Base-by-base conservation (phyloP, 2,113 vertebrate species). In the Sapajus apella region DNA sequence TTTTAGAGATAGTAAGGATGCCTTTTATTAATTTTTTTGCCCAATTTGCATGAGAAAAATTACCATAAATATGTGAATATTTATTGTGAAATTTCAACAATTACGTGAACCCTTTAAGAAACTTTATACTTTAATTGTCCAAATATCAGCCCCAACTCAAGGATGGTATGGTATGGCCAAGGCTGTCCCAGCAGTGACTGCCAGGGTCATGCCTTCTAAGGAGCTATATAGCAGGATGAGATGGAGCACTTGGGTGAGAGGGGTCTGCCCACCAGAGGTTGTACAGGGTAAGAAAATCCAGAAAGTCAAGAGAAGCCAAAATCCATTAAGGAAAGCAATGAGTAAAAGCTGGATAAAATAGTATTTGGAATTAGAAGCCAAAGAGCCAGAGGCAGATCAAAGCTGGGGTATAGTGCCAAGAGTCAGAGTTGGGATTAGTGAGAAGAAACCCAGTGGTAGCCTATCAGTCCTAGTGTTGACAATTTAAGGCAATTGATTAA, bases 341-440 rank as follows among this genome's bases (percentile, higher is more conserved):
- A 97, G 37, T 20, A 95, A 87, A 94, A 92, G 25, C 88, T 90
- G 81, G 79, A 64, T 30, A 96, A 73, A 92, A 93, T 16, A 84
- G 64, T 58, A 87, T 87, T 23, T 87, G 32, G 5, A 66, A 8
- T n/a, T 40, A 7, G 81, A 92, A 40, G 43, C 85, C 96, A 96
- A 94, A 61, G 50, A 77, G 87, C 87, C 91, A 3, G 64, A 81
- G 64, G 80, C 90, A 85, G 50, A 85, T 96, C 43, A 73, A 81
- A 77, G 37, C 64, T 37, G 17, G 37, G 1, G 4, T 75, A 6
- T 3, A 14, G 7, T 52, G 87, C 88, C 56, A 94, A 96, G 75
- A 96, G 64, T 81, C 50, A 58, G 85, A 68, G 61, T 43, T 75
- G 37, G 87, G 64, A 80, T 40, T 64, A 84, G 55, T 52, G 56